These are phyloP conservation scores for Drosophila virilis DNA, from an alignment of 1,140 invertebrate species.

Conservation along the genomic window DNA sequence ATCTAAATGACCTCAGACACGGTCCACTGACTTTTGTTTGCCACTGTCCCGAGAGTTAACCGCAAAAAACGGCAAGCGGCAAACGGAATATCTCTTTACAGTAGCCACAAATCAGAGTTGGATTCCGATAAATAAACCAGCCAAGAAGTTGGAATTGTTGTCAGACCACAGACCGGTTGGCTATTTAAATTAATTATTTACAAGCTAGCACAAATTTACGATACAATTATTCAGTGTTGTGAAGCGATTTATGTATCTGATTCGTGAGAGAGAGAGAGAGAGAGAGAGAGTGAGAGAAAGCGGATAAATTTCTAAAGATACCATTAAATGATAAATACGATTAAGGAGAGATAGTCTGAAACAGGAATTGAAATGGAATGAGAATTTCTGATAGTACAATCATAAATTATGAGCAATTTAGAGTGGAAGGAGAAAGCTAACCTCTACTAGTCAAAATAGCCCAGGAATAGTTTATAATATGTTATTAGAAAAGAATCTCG, in stretches of 20 bases:
- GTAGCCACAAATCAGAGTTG: slow-evolving; percentile 47
- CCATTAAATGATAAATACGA: too few species aligned
- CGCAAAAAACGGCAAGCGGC: not conserved
- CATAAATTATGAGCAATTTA: too few species aligned
- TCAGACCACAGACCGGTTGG: not conserved
- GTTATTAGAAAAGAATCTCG: too few species aligned
- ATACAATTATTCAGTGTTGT: slow-evolving; percentile 35
- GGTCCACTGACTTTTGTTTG: slow-evolving; percentile 62
- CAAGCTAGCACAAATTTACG: slow-evolving; percentile 24
- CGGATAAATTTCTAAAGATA: not conserved
- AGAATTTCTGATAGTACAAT: not conserved
- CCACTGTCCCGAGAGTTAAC: slow-evolving; percentile 34
- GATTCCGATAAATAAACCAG: slow-evolving; percentile 43
- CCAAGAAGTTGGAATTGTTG: slow-evolving; percentile 18
- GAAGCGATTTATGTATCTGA: slow-evolving; percentile 24
- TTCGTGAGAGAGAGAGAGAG: not conserved
- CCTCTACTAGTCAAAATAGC: too few species aligned
- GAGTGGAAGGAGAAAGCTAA: too few species aligned
- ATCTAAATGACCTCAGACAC: slow-evolving; percentile 74
- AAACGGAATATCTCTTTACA: slow-evolving; percentile 20
- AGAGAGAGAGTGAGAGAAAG: not conserved
- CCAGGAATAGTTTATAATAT: too few species aligned
- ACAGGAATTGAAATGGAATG: not conserved
- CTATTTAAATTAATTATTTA: slow-evolving; percentile 55
- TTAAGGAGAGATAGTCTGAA: not conserved